Evolutionary conservation across 2,113 vertebrate genomes (phyloP).

Genomic region (Ploceus nigricollis): DNA sequence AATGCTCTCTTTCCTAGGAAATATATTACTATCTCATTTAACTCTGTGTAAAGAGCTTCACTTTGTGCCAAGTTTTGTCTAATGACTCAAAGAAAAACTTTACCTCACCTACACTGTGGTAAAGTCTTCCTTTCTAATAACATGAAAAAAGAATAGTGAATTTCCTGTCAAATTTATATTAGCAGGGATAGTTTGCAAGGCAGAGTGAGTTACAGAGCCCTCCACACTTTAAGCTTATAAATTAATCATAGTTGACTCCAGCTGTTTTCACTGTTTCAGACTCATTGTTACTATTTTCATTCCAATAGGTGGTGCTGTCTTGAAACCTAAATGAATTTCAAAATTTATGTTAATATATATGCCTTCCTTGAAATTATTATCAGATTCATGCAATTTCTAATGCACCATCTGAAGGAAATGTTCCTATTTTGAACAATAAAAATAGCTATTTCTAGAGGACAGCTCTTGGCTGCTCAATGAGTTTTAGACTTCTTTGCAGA

Average conservation of each 20-base stretch:
- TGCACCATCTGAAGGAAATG: background rate
- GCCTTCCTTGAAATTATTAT: background rate
- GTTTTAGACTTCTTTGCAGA: background rate
- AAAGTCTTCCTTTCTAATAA: background rate
- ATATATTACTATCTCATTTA: background rate
- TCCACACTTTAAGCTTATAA: background rate
- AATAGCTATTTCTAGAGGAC: background rate
- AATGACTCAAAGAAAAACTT: background rate
- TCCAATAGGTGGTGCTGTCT: conserved; percentile 38
- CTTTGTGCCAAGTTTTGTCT: background rate
- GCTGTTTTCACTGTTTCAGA: background rate
- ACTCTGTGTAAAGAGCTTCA: background rate
- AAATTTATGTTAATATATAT: background rate
- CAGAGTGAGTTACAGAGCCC: background rate
- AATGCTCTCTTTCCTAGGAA: background rate
- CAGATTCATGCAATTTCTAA: background rate
- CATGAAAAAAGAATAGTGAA: background rate
- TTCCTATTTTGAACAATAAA: background rate
- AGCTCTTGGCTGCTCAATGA: background rate
- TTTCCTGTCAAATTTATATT: background rate
- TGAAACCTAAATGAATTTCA: background rate
- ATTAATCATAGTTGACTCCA: background rate
- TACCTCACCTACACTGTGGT: background rate
- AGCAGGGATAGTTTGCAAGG: background rate
- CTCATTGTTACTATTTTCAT: background rate